Base-by-base conservation (phyloP, 2,888 invertebrate genomes). In the Chymomyza procnemis region DNA sequence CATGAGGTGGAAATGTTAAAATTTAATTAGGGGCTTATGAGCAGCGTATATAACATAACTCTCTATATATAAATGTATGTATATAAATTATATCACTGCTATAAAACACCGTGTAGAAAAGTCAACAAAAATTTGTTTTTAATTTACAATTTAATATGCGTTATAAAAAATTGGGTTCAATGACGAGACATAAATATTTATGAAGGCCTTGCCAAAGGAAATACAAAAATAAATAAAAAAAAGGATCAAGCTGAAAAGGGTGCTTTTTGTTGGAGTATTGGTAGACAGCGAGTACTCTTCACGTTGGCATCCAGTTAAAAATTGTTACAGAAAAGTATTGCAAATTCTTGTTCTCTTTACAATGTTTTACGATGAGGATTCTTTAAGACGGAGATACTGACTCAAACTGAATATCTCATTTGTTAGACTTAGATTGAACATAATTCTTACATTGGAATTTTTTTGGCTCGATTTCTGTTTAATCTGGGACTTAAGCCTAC, bases 61-160 rank as follows among this genome's bases (percentile, higher is more conserved):
- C 34, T 41, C 58, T 41, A 65, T 67, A 58, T 47, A 57, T 18
- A 66, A 18, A 22, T 48, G 41, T 16, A 41, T 9, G 50, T 46
- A 66, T 18, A 41, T 41, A 41, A 19, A 50, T 22, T 52, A 73
- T 73, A 81, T 81, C 82, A 74, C 57, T 71, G 80, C 82, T 82
- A 79, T 82, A 82, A 82, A 81, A 73, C 69, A 74, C 64, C 46
- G 80, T 80, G 81, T 75, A 82, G 84, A 80, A 84, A 82, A 83
- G 86, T 85, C 84, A 78, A 84, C 84, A 79, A 71, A 82, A 82
- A 83, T 83, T 86, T 83, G 86, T 84, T 83, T 83, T 83, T 86
- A 86, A 81, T 81, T 82, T 83, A 79, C 85, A 86, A 86, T 83
- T 83, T 83, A 83, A 83, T 83, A 83, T 83, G 86, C 81, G 82